These are phyloP conservation scores for Rhizoglyphus robini DNA, from an alignment of 1,140 invertebrate genomes.

Conservation along the genomic window DNA sequence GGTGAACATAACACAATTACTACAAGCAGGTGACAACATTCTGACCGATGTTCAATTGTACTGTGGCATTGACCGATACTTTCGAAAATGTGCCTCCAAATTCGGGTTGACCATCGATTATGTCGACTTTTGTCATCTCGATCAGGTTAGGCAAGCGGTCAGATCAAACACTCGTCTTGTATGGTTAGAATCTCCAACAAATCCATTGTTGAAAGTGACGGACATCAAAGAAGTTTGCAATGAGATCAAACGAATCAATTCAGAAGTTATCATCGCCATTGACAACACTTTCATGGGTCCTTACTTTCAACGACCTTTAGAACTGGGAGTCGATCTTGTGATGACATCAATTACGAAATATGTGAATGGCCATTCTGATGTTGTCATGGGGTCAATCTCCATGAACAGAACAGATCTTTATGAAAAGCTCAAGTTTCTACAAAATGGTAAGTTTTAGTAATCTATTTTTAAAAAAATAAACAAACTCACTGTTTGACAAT, in stretches of 20 bases:
- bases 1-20: conserved; percentile 53
- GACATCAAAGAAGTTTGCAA: conserved; percentile 66
- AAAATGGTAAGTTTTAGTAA: conserved; percentile 75
- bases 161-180: conserved; percentile 77
- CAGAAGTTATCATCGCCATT: conserved; percentile 65
- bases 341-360: conserved; percentile 94
- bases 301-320: conserved; percentile 82
- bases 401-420: conserved; percentile 57
- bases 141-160: conserved; percentile 52
- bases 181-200: conserved; percentile 95
- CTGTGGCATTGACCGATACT: conserved; percentile 65
- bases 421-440: conserved; percentile 60
- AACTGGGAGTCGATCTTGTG: conserved; percentile 78
- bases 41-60: conserved; percentile 86
- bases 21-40: conserved; percentile 76
- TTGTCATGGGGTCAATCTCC: conserved; percentile 83
- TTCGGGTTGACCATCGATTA: conserved; percentile 59
- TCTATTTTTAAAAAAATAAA: no score
- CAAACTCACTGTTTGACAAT: no score
- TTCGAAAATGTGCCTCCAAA: conserved; percentile 45
- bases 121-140: conserved; percentile 57
- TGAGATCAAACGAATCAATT: conserved; percentile 43
- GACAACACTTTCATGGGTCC: conserved; percentile 95
- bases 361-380: conserved; percentile 95
- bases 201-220: conserved; percentile 78